A percentile compares a stretch with the other conserved stretches of the same genome.
These are phyloP conservation scores for Dicycla oo DNA, from an alignment of 2,888 invertebrate species.

Conservation along the genomic window DNA sequence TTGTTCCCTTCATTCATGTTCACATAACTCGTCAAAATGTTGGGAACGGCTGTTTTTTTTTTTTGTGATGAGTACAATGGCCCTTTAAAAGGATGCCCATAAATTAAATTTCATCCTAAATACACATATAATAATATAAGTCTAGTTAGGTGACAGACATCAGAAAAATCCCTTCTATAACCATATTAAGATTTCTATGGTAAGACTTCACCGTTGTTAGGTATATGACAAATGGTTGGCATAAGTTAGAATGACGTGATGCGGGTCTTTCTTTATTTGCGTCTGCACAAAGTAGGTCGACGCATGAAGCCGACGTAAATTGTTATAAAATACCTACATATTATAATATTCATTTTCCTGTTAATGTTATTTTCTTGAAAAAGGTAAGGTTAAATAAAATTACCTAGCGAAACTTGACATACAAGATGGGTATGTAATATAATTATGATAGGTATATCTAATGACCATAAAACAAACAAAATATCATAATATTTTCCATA, in stretches of 20 bases:
- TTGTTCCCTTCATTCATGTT: too few species aligned
- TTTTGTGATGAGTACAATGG: too few species aligned
- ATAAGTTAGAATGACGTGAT: constrained; percentile 73
- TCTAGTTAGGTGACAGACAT: not conserved
- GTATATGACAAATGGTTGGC: constrained; percentile 77
- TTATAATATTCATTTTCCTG: constrained; percentile 46
- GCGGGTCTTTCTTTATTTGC: constrained; percentile 75
- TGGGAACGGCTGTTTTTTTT: too few species aligned
- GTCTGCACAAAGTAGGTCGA: constrained; percentile 66
- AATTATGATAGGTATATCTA: not conserved
- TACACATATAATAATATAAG: too few species aligned
- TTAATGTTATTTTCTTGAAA: constrained; percentile 19
- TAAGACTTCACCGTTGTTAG: constrained; percentile 67
- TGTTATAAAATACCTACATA: constrained; percentile 59
- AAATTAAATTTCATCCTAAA: too few species aligned
- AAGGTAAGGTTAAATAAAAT: not conserved
- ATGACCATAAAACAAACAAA: not conserved
- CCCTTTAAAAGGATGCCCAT: too few species aligned
- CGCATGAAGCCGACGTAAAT: constrained; percentile 65
- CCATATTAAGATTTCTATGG: constrained; percentile 27
- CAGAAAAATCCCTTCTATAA: constrained; percentile 8
- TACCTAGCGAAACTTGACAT: not conserved
- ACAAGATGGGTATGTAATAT: not conserved
- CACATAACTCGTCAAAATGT: too few species aligned
- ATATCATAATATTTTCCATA: too few species aligned